These are phyloP conservation scores for Mastomys natalensis DNA, from an alignment of 2,113 vertebrate species.

Conservation along the genomic window DNA sequence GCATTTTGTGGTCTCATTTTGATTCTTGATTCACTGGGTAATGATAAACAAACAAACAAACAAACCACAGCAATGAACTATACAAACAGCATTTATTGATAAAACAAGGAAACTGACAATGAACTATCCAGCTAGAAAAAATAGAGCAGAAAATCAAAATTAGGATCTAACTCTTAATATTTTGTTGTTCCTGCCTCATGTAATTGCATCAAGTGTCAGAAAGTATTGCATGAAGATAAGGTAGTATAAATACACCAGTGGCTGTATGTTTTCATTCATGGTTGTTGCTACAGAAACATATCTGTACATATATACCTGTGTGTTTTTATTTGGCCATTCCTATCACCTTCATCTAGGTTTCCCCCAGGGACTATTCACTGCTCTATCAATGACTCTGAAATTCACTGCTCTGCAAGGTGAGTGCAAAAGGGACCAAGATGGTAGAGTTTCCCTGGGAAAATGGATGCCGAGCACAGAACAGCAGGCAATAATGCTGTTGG, in stretches of 20 bases:
- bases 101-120: background rate
- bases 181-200: background rate
- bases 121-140: background rate
- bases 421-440: slow-evolving; percentile 57
- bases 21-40: background rate
- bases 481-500: slow-evolving; percentile 81
- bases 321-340: background rate
- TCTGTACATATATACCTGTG: rapidly evolving
- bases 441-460: slow-evolving; percentile 42
- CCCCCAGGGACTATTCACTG: background rate
- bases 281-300: background rate
- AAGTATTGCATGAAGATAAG: background rate
- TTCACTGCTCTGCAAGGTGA: slow-evolving; percentile 68
- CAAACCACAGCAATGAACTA: background rate
- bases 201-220: background rate
- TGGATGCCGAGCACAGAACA: slow-evolving; percentile 78
- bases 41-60: background rate
- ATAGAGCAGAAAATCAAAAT: background rate
- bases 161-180: background rate
- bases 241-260: background rate
- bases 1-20: background rate
- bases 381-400: background rate
- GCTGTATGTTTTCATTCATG: background rate
- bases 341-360: background rate
- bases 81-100: background rate